Evolutionary conservation across 2,888 invertebrate genomes (phyloP), one percentile per base, ranked within the genome.

Genomic region (Crepidodera aurea): DNA sequence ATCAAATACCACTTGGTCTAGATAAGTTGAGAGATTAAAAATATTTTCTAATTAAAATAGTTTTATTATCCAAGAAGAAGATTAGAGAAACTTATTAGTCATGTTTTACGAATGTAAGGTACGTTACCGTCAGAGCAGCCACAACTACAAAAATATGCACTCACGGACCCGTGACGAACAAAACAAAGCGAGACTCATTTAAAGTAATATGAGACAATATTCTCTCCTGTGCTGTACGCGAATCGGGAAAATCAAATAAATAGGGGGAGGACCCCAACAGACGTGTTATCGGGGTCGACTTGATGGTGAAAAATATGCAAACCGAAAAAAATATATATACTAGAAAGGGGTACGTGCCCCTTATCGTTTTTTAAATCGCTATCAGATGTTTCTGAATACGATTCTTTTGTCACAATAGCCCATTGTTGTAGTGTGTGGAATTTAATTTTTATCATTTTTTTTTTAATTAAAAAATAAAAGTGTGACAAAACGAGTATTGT

Each of bases 151-250:
- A 70, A 69, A 68, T 70, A 66, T 71, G 67, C 66, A 65, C 57
- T 64, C 59, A 60, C 63, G 66, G 55, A 59, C 50, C 64, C 61
- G 64, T 65, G 69, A 69, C 68, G 64, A 67, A 67, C 69, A 68
- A 68, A 69, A 69, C 67, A 70, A 69, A 68, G 67, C 63, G 64
- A 65, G 44, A 64, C 62, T 64, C 68, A 63, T 67, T 68, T 66
- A 64, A 64, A 58, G 58, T 68, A 64, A 70, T 66, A 54, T 46
- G 64, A 63, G 42, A 64, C 66, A 67, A 69, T 42, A 64, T 64
- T 67, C 65, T 64, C 60, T 64, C 25, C 55, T 37, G 46, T 54
- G 64, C 51, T 39, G 39, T 39, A 57, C 57, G 39, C 18, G 57
- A 54, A 54, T 54, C 51, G 65, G 64, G 63, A 63, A 68, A 68